phyloP scores from a whole-genome alignment of 2,113 vertebrate genomes.

The Amia ocellicauda region DNA sequence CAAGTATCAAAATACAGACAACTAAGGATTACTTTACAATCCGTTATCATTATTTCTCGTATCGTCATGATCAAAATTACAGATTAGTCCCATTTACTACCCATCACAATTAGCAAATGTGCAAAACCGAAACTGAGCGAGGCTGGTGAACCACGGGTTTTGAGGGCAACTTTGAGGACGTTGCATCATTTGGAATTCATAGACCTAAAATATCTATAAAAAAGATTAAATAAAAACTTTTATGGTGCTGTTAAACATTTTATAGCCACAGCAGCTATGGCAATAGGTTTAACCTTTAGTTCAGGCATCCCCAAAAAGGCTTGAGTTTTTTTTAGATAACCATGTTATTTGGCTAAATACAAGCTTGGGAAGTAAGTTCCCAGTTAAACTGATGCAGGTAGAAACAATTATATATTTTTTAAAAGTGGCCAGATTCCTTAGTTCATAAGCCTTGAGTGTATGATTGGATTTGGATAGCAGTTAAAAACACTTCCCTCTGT shows the following conservation, averaged over 20 bases:
- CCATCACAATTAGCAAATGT: slow-evolving; percentile 70
- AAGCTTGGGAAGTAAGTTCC: too few species aligned
- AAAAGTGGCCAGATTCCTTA: too few species aligned
- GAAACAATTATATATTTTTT: too few species aligned
- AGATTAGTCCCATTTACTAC: slow-evolving; percentile 70
- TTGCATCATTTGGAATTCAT: slow-evolving; percentile 32
- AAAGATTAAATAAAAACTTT: background rate
- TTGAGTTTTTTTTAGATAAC: too few species aligned
- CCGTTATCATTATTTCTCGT: slow-evolving; percentile 50
- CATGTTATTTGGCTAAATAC: too few species aligned
- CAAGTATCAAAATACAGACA: slow-evolving; percentile 98
- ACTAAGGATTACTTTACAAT: slow-evolving; percentile 82
- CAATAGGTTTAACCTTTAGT: too few species aligned
- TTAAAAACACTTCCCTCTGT: too few species aligned
- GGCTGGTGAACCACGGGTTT: slow-evolving; percentile 43
- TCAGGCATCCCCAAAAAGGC: too few species aligned
- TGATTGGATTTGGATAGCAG: too few species aligned
- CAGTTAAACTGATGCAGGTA: too few species aligned
- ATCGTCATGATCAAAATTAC: slow-evolving; percentile 60
- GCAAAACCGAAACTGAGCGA: slow-evolving; percentile 66
- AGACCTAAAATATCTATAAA: background rate
- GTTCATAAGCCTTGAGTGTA: too few species aligned
- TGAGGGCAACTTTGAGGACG: slow-evolving; percentile 34
- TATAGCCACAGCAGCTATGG: too few species aligned
- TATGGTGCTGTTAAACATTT: background rate